These are phyloP conservation scores for Junonia oenone DNA, from an alignment of 2,888 invertebrate species.

Conservation along the genomic window DNA sequence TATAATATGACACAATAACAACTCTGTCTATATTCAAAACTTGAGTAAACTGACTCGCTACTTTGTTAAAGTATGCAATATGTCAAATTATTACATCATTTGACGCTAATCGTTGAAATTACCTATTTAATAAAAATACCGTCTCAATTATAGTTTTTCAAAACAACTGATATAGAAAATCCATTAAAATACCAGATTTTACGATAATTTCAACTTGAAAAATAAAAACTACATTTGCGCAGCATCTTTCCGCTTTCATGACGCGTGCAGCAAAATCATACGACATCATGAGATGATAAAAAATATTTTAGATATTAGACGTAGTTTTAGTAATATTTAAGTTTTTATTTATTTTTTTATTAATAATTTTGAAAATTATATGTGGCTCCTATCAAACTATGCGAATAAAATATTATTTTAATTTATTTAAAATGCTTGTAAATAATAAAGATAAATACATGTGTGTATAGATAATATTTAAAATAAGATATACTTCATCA, in stretches of 20 bases:
- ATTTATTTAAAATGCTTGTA: no score
- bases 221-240: not conserved
- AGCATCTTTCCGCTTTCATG: not conserved
- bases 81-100: slow-evolving; percentile 9
- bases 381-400: no score
- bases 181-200: not conserved
- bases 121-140: not conserved
- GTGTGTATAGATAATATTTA: no score
- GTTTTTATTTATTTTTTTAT: no score
- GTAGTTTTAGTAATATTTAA: no score
- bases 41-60: not conserved
- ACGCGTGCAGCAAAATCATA: not conserved
- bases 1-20: not conserved
- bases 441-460: no score
- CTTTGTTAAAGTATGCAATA: not conserved
- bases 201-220: not conserved
- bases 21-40: not conserved
- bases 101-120: slow-evolving; percentile 7
- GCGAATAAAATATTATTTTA: no score
- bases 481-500: no score
- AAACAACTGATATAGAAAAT: not conserved
- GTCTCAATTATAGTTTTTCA: not conserved
- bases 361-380: no score
- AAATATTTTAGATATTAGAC: no score
- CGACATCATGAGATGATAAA: not conserved